Percentiles rank a stretch among this genome's conserved stretches.
Conservation (phyloP, 2,113 vertebrate species). For the Nesoenas mayeri region DNA sequence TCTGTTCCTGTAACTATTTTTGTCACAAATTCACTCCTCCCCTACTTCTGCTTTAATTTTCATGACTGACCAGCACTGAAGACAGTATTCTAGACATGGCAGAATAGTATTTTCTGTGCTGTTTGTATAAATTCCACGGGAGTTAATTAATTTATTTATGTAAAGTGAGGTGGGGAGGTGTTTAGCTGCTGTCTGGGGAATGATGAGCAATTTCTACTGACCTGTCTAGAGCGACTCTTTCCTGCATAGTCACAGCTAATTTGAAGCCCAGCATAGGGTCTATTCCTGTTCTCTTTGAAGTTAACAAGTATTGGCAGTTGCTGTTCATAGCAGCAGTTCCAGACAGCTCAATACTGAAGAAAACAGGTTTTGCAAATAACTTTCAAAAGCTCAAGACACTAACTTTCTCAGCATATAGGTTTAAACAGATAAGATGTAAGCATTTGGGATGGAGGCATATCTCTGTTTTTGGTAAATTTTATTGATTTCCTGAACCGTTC, state of each 20-base stretch:
- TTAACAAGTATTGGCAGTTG: background rate
- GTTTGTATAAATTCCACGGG: background rate
- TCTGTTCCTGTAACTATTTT: background rate
- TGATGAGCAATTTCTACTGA: background rate
- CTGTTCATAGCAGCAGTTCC: background rate
- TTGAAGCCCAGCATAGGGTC: background rate
- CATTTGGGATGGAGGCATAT: background rate
- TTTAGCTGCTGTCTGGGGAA: background rate
- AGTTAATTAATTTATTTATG: background rate
- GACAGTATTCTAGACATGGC: background rate
- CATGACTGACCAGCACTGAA: background rate
- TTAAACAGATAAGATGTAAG: background rate
- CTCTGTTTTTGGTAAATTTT: background rate
- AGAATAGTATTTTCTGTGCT: background rate
- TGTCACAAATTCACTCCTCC: background rate
- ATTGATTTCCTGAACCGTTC: background rate
- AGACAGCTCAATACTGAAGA: background rate
- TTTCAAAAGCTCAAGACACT: background rate
- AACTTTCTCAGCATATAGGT: background rate
- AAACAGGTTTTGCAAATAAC: background rate
- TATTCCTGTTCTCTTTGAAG: background rate
- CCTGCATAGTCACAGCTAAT: background rate
- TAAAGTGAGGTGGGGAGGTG: accelerated
- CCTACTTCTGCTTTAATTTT: background rate
- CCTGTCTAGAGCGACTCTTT: background rate